phyloP scores from a whole-genome alignment of 1,140 invertebrate genomes.

The Dryas iulia region DNA sequence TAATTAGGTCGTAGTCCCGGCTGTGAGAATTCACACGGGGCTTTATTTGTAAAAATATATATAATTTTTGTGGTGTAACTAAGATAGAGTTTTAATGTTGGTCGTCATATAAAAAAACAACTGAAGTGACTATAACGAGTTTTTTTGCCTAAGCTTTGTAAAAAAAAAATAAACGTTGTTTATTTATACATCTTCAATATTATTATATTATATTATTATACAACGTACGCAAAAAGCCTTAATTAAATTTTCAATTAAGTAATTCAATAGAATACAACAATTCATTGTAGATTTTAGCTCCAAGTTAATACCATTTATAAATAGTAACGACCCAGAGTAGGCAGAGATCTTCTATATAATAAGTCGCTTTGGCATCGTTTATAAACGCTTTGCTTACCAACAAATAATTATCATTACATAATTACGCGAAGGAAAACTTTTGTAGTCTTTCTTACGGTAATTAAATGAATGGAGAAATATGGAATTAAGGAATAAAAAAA shows the following conservation, averaged over 20 bases:
- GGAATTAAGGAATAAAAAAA: too few species aligned
- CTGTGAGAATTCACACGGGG: neutral
- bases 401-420: too few species aligned
- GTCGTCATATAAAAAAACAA: neutral
- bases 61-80: neutral
- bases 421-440: too few species aligned
- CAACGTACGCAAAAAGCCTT: neutral
- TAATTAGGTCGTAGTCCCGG: neutral
- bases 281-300: neutral
- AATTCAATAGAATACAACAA: neutral
- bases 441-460: too few species aligned
- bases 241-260: constrained; percentile 1
- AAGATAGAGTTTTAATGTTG: neutral
- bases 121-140: too few species aligned
- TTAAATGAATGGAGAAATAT: too few species aligned
- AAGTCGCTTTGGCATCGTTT: neutral
- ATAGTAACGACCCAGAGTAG: neutral
- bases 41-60: neutral
- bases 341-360: neutral
- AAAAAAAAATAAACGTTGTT: neutral
- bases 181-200: neutral
- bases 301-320: neutral
- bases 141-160: neutral
- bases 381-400: neutral
- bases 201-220: neutral